phyloP scores from a whole-genome alignment of 2,113 vertebrate species.

The Eublepharis macularius region DNA sequence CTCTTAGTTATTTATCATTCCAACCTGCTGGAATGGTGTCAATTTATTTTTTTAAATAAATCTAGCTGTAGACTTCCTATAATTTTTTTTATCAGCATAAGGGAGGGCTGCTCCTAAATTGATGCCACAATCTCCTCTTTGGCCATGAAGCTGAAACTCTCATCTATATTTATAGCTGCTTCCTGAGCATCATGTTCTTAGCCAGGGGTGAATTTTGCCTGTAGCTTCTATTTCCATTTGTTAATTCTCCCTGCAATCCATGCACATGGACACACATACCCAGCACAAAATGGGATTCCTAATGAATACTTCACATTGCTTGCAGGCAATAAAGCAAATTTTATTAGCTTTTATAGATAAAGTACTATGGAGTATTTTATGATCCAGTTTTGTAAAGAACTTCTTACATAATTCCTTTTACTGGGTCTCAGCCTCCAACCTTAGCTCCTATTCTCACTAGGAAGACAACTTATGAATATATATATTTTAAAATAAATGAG shows the following conservation, averaged over 20 bases:
- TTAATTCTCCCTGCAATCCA: conserved; percentile 58
- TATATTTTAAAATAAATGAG: not conserved
- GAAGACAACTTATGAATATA: not conserved
- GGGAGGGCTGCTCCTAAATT: conserved; percentile 58
- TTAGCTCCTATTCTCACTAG: not conserved
- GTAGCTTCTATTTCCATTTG: conserved; percentile 62
- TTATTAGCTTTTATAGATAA: conserved; percentile 28
- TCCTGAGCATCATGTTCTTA: conserved; percentile 54
- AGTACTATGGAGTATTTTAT: conserved; percentile 4
- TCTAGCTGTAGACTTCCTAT: conserved; percentile 52
- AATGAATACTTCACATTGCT: conserved; percentile 53
- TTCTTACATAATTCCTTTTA: not conserved
- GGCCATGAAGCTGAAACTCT: conserved; percentile 61
- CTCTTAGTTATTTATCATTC: conserved; percentile 68
- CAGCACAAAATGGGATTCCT: conserved; percentile 44
- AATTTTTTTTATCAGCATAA: conserved; percentile 61
- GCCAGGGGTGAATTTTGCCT: conserved; percentile 34
- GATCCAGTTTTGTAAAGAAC: conserved; percentile 14
- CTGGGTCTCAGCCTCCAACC: not conserved
- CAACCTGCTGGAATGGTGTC: conserved; percentile 59
- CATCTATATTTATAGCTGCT: conserved; percentile 65
- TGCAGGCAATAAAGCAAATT: conserved; percentile 30
- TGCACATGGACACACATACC: conserved; percentile 18
- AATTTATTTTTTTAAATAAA: conserved; percentile 72
- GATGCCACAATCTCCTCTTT: conserved; percentile 60